Conservation (phyloP, 2,113 vertebrate genomes). For the Nyctereutes procyonoides region DNA sequence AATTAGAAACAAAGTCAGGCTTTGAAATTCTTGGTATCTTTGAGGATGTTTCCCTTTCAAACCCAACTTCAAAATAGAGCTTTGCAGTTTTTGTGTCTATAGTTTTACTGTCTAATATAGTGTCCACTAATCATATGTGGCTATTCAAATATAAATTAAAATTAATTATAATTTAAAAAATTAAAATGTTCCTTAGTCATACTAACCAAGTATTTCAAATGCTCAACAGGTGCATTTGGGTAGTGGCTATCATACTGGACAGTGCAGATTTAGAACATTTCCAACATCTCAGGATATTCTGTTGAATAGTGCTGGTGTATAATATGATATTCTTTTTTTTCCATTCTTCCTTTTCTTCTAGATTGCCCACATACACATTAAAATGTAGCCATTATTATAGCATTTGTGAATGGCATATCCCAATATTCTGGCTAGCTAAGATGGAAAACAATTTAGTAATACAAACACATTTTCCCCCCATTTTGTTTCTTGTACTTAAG, state of each 20-base stretch:
- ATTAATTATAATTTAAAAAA: not conserved
- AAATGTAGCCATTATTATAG: not conserved
- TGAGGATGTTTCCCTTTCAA: not conserved
- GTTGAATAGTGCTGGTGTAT: not conserved
- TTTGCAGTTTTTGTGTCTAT: not conserved
- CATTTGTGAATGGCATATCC: not conserved
- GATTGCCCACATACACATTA: not conserved
- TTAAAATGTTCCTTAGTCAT: not conserved
- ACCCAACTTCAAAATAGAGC: not conserved
- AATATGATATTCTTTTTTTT: not conserved
- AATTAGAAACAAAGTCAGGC: not conserved
- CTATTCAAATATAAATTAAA: not conserved
- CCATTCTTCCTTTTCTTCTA: not conserved
- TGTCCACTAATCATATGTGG: not conserved
- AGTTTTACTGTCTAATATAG: not conserved
- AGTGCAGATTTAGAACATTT: not conserved
- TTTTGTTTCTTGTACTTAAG: not conserved
- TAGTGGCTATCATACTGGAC: not conserved
- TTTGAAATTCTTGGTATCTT: constrained; percentile 12
- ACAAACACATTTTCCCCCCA: not conserved
- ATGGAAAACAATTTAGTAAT: not conserved
- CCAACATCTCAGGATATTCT: not conserved
- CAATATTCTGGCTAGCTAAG: not conserved
- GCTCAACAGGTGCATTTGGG: not conserved
- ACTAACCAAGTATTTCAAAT: not conserved